These are phyloP conservation scores for Argynnis bischoffii DNA, from an alignment of 2,888 invertebrate genomes.

Conservation along the genomic window DNA sequence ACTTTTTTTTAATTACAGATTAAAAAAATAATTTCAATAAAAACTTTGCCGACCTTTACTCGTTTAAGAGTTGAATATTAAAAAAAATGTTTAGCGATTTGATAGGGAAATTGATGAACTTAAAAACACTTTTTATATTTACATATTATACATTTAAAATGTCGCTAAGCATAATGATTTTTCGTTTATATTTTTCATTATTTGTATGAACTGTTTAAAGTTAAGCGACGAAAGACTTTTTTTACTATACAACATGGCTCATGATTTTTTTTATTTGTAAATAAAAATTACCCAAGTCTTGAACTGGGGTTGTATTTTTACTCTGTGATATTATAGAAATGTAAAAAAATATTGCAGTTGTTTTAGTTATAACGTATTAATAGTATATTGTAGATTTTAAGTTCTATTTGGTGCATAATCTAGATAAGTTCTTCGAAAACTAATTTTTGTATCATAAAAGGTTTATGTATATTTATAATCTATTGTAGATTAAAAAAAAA, in stretches of 20 bases:
- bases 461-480: background rate
- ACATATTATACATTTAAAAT: background rate
- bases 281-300: constrained; percentile 47
- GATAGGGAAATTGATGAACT: too few relatives aligned
- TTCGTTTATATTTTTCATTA: background rate
- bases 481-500: constrained; percentile 4
- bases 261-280: constrained; percentile 45
- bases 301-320: constrained; percentile 71
- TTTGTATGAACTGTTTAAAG: background rate
- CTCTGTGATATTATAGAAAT: constrained; percentile 76
- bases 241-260: constrained; percentile 15
- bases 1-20: too few relatives aligned
- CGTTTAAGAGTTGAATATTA: too few relatives aligned
- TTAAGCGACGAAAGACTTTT: background rate
- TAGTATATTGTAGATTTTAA: constrained; percentile 30
- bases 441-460: background rate
- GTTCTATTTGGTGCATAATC: constrained; percentile 26
- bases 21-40: too few relatives aligned
- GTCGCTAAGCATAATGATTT: background rate
- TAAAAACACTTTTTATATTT: background rate
- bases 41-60: too few relatives aligned
- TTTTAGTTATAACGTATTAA: constrained; percentile 34
- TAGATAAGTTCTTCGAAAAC: constrained; percentile 4
- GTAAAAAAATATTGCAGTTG: constrained; percentile 48
- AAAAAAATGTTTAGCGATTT: too few relatives aligned